Percentiles rank a stretch among this genome's conserved stretches.
phyloP scores from a whole-genome alignment of 2,113 vertebrate genomes.

The Centropus bengalensis region DNA sequence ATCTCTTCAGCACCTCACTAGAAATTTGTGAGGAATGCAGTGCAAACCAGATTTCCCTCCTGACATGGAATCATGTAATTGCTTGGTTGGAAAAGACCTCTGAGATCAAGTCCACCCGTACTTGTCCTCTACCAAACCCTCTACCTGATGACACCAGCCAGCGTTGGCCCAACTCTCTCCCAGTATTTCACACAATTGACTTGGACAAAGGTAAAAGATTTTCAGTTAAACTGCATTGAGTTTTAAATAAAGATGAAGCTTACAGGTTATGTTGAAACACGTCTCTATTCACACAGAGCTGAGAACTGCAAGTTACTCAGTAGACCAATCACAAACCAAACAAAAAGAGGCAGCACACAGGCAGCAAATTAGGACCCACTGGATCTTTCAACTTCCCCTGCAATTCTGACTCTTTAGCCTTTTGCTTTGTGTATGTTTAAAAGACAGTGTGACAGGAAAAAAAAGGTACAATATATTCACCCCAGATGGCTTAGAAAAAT shows the following conservation, averaged over 20 bases:
- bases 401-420: not conserved
- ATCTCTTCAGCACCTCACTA: not conserved
- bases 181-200: not conserved
- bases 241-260: not conserved
- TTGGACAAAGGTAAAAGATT: not conserved
- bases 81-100: too few relatives aligned
- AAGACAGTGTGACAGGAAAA: not conserved
- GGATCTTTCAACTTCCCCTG: not conserved
- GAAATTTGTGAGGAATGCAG: not conserved
- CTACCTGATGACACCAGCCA: too few relatives aligned
- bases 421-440: not conserved
- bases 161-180: not conserved
- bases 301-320: not conserved
- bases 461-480: not conserved
- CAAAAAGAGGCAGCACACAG: not conserved
- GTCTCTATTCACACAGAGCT: not conserved
- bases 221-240: not conserved
- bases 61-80: not conserved
- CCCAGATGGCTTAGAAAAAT: not conserved
- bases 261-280: not conserved
- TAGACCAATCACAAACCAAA: not conserved
- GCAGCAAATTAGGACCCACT: not conserved
- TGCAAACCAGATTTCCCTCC: not conserved
- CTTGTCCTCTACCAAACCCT: too few relatives aligned
- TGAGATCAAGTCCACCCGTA: too few relatives aligned